Evolutionary conservation across 92 coral and sea anemone genomes (phyloP).

Genomic region (Epizoanthus illoricatus): DNA sequence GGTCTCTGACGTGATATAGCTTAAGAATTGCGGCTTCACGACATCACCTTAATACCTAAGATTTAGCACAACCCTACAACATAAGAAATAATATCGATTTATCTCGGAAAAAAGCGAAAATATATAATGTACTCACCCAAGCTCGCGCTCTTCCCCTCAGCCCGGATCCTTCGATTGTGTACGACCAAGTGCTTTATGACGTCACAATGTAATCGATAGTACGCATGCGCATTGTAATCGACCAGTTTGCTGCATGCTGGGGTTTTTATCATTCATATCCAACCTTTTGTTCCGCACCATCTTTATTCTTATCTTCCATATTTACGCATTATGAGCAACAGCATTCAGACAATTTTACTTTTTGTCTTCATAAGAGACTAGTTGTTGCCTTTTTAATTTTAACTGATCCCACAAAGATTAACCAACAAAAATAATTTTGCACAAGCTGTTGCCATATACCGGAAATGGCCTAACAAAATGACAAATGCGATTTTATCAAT

Average conservation of each 20-base stretch:
- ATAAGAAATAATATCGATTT: not conserved
- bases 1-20: not conserved
- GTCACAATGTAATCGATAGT: not conserved
- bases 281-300: not conserved
- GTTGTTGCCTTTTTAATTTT: too few species aligned
- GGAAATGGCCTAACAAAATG: too few species aligned
- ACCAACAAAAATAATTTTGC: too few species aligned
- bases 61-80: not conserved
- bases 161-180: slow-evolving; percentile 45
- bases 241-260: slow-evolving; percentile 27
- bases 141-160: slow-evolving; percentile 32
- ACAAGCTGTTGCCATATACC: too few species aligned
- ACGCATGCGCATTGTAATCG: slow-evolving; percentile 19
- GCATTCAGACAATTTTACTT: not conserved
- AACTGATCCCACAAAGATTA: too few species aligned
- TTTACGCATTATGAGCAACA: not conserved
- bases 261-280: not conserved
- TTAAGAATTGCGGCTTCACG: not conserved
- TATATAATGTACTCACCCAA: slow-evolving; percentile 24
- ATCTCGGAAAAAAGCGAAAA: slow-evolving; percentile 27
- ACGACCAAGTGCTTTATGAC: slow-evolving; percentile 28
- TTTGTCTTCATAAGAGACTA: too few species aligned
- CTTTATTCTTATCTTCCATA: not conserved
- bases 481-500: too few species aligned
- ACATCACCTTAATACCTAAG: slow-evolving; percentile 20